phyloP scores from a whole-genome alignment of 2,113 vertebrate genomes.

The Ovis aries region DNA sequence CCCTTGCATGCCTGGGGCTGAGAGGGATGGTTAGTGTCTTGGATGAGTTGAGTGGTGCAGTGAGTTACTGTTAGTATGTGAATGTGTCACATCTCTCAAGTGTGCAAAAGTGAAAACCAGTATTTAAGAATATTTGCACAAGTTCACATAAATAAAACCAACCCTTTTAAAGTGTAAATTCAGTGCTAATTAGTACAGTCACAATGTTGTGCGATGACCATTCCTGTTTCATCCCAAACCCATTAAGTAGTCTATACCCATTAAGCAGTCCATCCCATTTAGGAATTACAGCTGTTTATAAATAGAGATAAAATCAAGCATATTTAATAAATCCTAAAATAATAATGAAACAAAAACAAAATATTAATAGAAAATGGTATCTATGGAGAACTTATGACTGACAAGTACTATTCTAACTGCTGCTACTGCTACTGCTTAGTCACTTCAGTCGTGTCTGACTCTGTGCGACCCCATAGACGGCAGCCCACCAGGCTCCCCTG shows the following conservation, averaged over 20 bases:
- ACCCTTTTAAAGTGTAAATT: background rate
- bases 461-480: no score
- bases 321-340: background rate
- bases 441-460: no score
- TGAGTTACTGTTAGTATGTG: background rate
- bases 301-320: background rate
- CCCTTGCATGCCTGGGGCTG: background rate
- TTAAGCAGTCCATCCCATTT: background rate
- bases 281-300: background rate
- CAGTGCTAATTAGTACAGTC: background rate
- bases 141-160: background rate
- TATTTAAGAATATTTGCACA: background rate
- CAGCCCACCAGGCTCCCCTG: no score
- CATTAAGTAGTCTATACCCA: background rate
- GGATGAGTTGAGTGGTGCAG: background rate
- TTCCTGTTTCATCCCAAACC: background rate
- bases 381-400: background rate
- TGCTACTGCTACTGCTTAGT: background rate
- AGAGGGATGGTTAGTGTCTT: background rate
- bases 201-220: background rate
- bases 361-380: background rate
- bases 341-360: background rate
- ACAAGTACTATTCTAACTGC: background rate
- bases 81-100: background rate
- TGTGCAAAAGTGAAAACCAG: background rate